Evolutionary conservation across 2,797 vertebrate species (phyloP).

Genomic region (Onychomys arenicola): DNA sequence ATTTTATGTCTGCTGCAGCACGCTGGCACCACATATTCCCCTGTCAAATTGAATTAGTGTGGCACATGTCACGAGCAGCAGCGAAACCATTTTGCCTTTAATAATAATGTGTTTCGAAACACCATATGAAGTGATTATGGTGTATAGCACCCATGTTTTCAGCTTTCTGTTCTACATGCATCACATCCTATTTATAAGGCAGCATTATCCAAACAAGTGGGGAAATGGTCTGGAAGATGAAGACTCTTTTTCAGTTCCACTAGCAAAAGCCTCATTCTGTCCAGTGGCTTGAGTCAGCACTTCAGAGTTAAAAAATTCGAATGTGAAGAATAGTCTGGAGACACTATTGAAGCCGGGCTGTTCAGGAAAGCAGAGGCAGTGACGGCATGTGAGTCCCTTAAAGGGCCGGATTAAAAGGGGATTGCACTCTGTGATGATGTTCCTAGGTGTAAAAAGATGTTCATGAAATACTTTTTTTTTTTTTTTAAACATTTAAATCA

Average conservation of each 20-base stretch:
- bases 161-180: slow-evolving; percentile 1
- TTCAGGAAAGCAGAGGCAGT: neutral
- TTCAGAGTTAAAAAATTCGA: slow-evolving; percentile 54
- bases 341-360: neutral
- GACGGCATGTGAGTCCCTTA: neutral
- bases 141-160: neutral
- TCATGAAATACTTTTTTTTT: neutral
- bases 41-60: slow-evolving; percentile 54
- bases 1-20: neutral
- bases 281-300: slow-evolving; percentile 14
- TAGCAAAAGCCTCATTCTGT: slow-evolving; percentile 11
- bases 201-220: neutral
- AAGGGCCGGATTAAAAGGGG: slow-evolving; percentile 17
- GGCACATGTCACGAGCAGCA: neutral
- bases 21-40: neutral
- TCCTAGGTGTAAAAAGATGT: neutral
- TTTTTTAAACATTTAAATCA: neutral
- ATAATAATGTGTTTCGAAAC: slow-evolving; percentile 34
- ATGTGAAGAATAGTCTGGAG: slow-evolving; percentile 4
- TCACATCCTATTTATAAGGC: slow-evolving; percentile 49
- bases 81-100: slow-evolving; percentile 59
- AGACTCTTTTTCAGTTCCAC: neutral
- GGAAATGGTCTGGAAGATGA: slow-evolving; percentile 17
- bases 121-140: neutral
- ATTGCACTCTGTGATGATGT: slow-evolving; percentile 20